Conservation (phyloP, 2,113 vertebrate species). For the Sinocyclocheilus grahami region DNA sequence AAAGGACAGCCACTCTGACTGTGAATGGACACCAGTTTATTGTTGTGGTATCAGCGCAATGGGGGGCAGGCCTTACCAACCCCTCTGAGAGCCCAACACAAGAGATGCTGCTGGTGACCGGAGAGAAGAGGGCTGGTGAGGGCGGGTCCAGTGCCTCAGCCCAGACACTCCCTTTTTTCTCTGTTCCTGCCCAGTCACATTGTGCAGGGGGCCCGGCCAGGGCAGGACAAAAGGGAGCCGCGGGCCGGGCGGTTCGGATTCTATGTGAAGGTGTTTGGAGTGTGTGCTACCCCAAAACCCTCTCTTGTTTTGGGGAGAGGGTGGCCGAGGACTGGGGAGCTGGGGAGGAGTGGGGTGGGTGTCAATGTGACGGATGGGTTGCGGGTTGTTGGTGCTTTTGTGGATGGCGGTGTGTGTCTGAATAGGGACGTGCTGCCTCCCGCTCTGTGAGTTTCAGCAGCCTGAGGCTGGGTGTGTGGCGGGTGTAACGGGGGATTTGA, state of each 20-base stretch:
- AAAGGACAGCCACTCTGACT: constrained; percentile 52
- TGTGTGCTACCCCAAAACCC: constrained; percentile 48
- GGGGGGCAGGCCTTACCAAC: constrained; percentile 57
- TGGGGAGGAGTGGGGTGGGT: not conserved
- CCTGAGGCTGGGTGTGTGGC: constrained; percentile 40
- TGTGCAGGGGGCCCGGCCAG: constrained; percentile 51
- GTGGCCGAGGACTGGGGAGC: constrained; percentile 32
- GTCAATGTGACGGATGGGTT: constrained; percentile 61
- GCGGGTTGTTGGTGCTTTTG: constrained; percentile 58
- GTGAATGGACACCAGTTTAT: constrained; percentile 64
- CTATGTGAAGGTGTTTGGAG: constrained; percentile 51
- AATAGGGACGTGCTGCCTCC: constrained; percentile 59
- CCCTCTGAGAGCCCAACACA: constrained; percentile 58
- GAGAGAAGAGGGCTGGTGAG: constrained; percentile 54
- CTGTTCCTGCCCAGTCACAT: constrained; percentile 51
- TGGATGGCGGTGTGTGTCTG: constrained; percentile 57
- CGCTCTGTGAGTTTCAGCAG: constrained; percentile 38
- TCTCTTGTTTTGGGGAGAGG: constrained; percentile 54
- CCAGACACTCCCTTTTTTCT: constrained; percentile 56
- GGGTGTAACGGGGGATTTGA: constrained; percentile 51
- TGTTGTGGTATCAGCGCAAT: constrained; percentile 59
- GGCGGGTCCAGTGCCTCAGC: constrained; percentile 52
- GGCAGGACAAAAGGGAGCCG: constrained; percentile 52
- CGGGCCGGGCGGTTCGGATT: constrained; percentile 48
- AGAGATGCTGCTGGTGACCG: constrained; percentile 61